phyloP scores from a whole-genome alignment of 2,113 vertebrate species.

The Phocoena phocoena region DNA sequence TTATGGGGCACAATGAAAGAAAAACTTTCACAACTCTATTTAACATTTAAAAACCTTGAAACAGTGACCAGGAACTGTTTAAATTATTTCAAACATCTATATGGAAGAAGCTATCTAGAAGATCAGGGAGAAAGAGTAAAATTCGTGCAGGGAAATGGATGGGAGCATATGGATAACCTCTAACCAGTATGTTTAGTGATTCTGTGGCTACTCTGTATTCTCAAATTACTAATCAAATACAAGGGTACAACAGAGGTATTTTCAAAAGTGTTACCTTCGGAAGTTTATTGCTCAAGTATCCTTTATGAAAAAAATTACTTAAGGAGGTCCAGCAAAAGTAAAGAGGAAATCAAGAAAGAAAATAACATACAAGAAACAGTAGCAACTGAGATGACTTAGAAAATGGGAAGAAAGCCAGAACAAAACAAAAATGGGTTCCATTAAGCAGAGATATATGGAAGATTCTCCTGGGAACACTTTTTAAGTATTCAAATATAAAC shows the following conservation, averaged over 20 bases:
- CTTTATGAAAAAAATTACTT: slow-evolving; percentile 1
- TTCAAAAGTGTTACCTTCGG: neutral
- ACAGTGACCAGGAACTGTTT: neutral
- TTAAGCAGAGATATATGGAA: neutral
- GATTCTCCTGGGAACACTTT: neutral
- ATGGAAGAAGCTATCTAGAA: neutral
- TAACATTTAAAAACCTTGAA: neutral
- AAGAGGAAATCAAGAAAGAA: neutral
- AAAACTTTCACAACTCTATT: neutral
- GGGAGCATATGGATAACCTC: neutral
- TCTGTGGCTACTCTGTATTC: neutral
- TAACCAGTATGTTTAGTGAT: neutral
- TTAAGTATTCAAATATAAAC: neutral
- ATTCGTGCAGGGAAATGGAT: neutral
- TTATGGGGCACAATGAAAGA: neutral
- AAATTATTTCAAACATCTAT: neutral
- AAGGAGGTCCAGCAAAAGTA: neutral
- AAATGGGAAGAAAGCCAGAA: neutral
- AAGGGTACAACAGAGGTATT: neutral
- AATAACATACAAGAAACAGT: neutral
- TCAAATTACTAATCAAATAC: neutral
- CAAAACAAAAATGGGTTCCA: neutral
- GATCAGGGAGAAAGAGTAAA: neutral
- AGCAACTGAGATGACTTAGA: neutral
- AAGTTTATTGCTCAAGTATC: neutral